Percentiles rank a stretch among this genome's conserved stretches.
phyloP scores from a whole-genome alignment of 2,113 vertebrate genomes.

The Protobothrops flavoviridis region DNA sequence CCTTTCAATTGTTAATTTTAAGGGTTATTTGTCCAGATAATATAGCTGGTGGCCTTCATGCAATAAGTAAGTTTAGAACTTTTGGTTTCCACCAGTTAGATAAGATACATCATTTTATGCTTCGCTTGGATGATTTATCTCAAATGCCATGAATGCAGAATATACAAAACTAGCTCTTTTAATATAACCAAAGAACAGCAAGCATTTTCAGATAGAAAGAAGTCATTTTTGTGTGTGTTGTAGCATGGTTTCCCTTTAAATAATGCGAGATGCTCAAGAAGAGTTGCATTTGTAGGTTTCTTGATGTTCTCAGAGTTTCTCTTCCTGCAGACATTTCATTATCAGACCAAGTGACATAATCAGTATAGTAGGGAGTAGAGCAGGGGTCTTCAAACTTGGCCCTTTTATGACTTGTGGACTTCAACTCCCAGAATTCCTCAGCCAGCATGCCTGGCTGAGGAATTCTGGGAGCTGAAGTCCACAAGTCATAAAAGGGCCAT shows the following conservation, averaged over 20 bases:
- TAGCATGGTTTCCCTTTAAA: not conserved
- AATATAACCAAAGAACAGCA: not conserved
- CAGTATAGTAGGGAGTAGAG: not conserved
- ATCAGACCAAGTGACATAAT: not conserved
- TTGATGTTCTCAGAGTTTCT: not conserved
- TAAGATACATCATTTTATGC: not conserved
- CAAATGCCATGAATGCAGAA: not conserved
- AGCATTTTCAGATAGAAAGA: not conserved
- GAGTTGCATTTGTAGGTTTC: not conserved
- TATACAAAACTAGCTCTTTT: not conserved
- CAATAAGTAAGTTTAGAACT: not conserved
- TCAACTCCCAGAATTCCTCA: no score
- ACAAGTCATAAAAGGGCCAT: no score
- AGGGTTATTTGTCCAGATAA: not conserved
- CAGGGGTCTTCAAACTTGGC: no score
- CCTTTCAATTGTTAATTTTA: not conserved
- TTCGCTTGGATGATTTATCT: not conserved
- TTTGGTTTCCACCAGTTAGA: not conserved
- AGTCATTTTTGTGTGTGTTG: not conserved
- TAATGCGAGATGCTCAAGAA: not conserved
- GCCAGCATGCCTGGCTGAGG: no score
- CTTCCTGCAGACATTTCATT: not conserved
- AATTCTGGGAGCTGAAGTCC: no score
- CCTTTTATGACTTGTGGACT: no score
- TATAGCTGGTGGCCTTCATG: not conserved